Percentiles rank a stretch among this genome's conserved stretches.
phyloP scores from a whole-genome alignment of 2,888 invertebrate genomes.

The Podabrus alpinus region DNA sequence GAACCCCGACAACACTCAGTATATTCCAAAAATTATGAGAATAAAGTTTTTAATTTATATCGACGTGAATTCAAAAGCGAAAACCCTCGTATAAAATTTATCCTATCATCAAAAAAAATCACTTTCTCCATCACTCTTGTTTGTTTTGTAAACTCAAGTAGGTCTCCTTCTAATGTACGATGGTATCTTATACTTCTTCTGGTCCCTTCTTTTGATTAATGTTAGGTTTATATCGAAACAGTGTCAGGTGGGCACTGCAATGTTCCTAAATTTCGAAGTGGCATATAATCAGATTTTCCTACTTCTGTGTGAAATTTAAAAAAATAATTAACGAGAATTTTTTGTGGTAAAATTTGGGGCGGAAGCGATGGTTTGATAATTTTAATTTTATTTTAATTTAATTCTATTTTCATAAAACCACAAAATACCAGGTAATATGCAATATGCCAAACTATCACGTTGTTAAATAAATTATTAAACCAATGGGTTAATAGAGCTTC shows the following conservation, averaged over 20 bases:
- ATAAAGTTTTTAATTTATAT: slow-evolving; percentile 37
- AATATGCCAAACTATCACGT: neutral
- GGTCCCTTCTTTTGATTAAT: slow-evolving; percentile 39
- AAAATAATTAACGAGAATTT: slow-evolving; percentile 22
- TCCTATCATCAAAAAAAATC: slow-evolving; percentile 28
- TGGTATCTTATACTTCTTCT: slow-evolving; percentile 28
- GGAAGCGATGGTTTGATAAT: slow-evolving; percentile 26
- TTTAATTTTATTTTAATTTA: slow-evolving; percentile 21
- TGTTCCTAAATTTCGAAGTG: slow-evolving; percentile 13
- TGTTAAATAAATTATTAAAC: neutral
- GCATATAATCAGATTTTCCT: slow-evolving; percentile 23
- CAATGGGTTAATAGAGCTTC: neutral
- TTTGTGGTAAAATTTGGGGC: slow-evolving; percentile 12
- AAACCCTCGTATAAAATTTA: slow-evolving; percentile 22
- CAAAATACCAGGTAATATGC: slow-evolving; percentile 12
- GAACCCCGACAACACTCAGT: neutral
- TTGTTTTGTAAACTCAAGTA: slow-evolving; percentile 13
- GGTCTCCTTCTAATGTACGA: slow-evolving; percentile 23
- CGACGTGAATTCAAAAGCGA: slow-evolving; percentile 28
- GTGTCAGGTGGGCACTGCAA: slow-evolving; percentile 36
- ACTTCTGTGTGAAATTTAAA: slow-evolving; percentile 26
- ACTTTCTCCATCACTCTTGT: slow-evolving; percentile 22
- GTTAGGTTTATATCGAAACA: slow-evolving; percentile 37
- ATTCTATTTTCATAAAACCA: slow-evolving; percentile 13
- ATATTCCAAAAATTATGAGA: slow-evolving; percentile 30